phyloP scores from a whole-genome alignment of 2,797 vertebrate genomes.

The Sebastes aleutianus region DNA sequence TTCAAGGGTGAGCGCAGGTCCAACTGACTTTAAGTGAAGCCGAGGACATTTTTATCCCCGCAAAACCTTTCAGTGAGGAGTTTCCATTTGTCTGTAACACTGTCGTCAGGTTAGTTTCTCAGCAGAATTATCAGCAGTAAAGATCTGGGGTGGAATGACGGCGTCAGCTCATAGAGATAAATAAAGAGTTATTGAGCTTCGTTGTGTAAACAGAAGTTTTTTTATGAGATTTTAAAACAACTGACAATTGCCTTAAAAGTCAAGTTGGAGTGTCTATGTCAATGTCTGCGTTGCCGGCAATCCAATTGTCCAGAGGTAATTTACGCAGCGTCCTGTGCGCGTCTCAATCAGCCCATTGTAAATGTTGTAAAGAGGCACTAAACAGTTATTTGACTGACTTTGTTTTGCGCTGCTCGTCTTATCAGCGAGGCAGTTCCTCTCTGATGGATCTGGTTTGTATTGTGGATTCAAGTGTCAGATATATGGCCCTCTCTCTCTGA shows the following conservation, averaged over 20 bases:
- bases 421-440: constrained; percentile 68
- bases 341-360: constrained; percentile 50
- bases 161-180: constrained; percentile 54
- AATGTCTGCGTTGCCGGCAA: constrained; percentile 52
- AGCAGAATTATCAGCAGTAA: constrained; percentile 57
- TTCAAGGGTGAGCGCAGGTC: constrained; percentile 73
- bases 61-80: constrained; percentile 63
- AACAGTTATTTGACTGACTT: constrained; percentile 58
- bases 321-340: constrained; percentile 33
- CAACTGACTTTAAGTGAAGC: constrained; percentile 69
- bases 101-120: constrained; percentile 49
- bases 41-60: constrained; percentile 62
- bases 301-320: constrained; percentile 51
- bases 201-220: constrained; percentile 57
- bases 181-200: constrained; percentile 64
- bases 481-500: constrained; percentile 58
- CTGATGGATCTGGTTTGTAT: constrained; percentile 70
- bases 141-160: constrained; percentile 63
- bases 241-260: constrained; percentile 57
- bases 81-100: constrained; percentile 62
- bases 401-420: constrained; percentile 66
- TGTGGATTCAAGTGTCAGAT: constrained; percentile 63
- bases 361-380: constrained; percentile 67
- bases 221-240: constrained; percentile 48
- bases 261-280: constrained; percentile 72